Conservation (phyloP, 1,140 invertebrate genomes). For the Archivesica marissinica region DNA sequence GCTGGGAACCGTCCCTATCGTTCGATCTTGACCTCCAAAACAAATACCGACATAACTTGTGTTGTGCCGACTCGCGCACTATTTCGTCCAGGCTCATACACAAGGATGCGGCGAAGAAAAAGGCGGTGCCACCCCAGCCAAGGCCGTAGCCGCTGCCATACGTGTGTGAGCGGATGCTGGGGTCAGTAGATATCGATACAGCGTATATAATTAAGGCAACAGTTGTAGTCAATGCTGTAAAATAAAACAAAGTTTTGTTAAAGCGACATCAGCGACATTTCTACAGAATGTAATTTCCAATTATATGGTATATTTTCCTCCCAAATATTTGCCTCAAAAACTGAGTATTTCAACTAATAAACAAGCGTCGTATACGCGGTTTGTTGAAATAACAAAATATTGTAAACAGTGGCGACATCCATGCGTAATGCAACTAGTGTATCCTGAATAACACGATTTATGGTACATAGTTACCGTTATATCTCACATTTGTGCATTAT, state of each 20-base stretch:
- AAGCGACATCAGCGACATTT: neutral
- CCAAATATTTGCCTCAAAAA: too few relatives aligned
- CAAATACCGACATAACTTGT: conserved; percentile 74
- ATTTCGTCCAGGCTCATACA: conserved; percentile 83
- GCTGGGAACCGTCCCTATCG: conserved; percentile 71
- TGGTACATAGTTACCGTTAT: too few relatives aligned
- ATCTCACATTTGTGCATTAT: too few relatives aligned
- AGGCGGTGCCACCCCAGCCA: conserved; percentile 81
- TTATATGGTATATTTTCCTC: too few relatives aligned
- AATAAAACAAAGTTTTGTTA: conserved; percentile 21
- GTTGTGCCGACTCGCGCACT: conserved; percentile 77
- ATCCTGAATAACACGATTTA: too few relatives aligned
- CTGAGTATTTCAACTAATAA: too few relatives aligned
- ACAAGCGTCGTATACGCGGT: too few relatives aligned
- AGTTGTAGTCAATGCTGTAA: conserved; percentile 78
- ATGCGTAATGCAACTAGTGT: too few relatives aligned
- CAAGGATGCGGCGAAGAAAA: conserved; percentile 81
- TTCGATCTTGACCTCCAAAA: conserved; percentile 71
- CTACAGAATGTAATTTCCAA: too few relatives aligned
- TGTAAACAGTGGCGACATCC: too few relatives aligned
- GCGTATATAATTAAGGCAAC: conserved; percentile 81
- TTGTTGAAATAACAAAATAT: too few relatives aligned
- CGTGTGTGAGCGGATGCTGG: conserved; percentile 69
- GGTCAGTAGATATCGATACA: conserved; percentile 75
- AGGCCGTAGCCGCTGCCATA: conserved; percentile 82